These are phyloP conservation scores for Felis chaus DNA, from an alignment of 2,113 vertebrate genomes.

Conservation along the genomic window DNA sequence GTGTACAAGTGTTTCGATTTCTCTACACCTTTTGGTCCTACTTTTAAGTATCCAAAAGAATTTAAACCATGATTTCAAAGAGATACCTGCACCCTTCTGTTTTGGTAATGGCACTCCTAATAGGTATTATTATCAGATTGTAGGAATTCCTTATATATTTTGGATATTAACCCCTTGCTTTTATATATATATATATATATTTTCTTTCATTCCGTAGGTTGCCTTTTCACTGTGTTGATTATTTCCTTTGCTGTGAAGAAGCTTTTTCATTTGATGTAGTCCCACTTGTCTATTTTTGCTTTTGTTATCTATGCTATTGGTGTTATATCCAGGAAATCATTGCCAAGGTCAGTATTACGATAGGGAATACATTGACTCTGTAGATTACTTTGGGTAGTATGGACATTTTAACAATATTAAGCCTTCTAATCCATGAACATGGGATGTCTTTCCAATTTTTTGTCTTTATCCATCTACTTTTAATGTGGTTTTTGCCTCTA, in stretches of 20 bases:
- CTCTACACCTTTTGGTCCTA: background rate
- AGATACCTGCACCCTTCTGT: too few relatives aligned
- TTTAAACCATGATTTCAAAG: too few relatives aligned
- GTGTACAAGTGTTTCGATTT: background rate
- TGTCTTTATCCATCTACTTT: background rate
- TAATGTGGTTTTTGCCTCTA: background rate
- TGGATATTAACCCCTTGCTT: background rate
- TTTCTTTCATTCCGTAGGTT: background rate
- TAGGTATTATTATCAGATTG: background rate
- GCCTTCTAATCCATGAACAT: background rate
- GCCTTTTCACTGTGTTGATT: background rate
- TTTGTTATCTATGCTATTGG: background rate
- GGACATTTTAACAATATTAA: background rate
- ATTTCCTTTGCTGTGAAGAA: background rate
- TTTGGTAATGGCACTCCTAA: background rate
- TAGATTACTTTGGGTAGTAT: background rate
- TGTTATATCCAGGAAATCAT: background rate
- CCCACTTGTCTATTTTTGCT: background rate
- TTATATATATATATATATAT: background rate
- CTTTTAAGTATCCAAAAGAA: too few relatives aligned
- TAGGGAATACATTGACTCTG: background rate
- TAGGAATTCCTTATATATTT: background rate
- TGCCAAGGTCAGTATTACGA: background rate
- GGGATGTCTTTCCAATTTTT: background rate
- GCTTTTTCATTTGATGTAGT: background rate